Conservation (phyloP, 2,113 vertebrate species). For the Pterophyllum scalare region DNA sequence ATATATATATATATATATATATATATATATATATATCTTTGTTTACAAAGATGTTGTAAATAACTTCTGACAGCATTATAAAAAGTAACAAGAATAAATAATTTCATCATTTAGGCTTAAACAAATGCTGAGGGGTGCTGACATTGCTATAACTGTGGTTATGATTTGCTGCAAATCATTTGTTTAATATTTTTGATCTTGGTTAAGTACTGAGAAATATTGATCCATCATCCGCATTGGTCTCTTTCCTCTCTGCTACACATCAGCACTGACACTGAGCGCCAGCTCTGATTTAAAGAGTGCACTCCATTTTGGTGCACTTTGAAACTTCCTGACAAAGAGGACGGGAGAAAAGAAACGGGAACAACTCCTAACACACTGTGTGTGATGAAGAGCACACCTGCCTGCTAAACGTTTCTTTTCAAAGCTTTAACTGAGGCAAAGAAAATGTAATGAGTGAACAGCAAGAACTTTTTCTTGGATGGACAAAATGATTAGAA, state of each 20-base stretch:
- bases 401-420: too few relatives aligned
- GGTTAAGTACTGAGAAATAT: not conserved
- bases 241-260: not conserved
- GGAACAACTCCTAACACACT: not conserved
- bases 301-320: not conserved
- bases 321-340: too few relatives aligned
- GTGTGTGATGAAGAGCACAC: not conserved
- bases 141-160: not conserved
- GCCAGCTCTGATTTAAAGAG: not conserved
- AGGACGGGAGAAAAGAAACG: not conserved
- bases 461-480: too few relatives aligned
- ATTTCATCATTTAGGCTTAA: too few relatives aligned
- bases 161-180: not conserved
- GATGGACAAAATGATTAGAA: too few relatives aligned
- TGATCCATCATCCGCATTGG: not conserved
- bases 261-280: not conserved
- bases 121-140: not conserved
- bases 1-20: too few relatives aligned
- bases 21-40: too few relatives aligned
- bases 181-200: not conserved
- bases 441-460: not conserved
- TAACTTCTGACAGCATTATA: too few relatives aligned
- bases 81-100: too few relatives aligned
- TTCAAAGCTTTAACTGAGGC: not conserved
- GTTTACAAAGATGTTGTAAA: too few relatives aligned